These are phyloP conservation scores for Cerceris rybyensis DNA, from an alignment of 2,888 invertebrate genomes.

Conservation along the genomic window DNA sequence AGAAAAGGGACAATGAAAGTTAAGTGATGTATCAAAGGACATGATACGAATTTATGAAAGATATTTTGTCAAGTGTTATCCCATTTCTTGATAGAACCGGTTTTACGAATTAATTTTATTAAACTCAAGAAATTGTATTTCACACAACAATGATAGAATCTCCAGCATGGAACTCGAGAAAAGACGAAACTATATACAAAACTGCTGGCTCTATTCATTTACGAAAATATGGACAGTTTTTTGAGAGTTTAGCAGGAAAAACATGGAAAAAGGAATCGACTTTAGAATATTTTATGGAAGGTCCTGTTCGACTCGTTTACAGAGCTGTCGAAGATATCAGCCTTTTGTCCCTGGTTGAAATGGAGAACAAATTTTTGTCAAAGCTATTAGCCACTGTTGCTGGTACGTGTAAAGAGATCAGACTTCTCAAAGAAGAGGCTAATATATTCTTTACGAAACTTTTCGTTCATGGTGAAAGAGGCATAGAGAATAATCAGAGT, in stretches of 20 bases:
- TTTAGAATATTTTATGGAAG: conserved; percentile 74
- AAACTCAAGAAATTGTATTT: neutral
- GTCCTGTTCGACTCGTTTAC: conserved; percentile 78
- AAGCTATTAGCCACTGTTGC: conserved; percentile 91
- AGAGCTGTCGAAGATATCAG: conserved; percentile 86
- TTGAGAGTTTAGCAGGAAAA: conserved; percentile 81
- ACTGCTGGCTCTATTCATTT: conserved; percentile 84
- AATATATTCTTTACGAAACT: conserved; percentile 83
- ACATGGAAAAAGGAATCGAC: conserved; percentile 66
- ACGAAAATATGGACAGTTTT: conserved; percentile 83
- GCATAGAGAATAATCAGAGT: conserved; percentile 79
- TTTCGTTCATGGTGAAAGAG: conserved; percentile 78
- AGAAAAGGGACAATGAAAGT: neutral
- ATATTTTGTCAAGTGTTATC: neutral
- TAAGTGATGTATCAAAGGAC: neutral
- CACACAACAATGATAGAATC: conserved; percentile 75
- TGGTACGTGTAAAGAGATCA: conserved; percentile 90
- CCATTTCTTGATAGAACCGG: conserved; percentile 1
- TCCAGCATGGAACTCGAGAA: conserved; percentile 72
- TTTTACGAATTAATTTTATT: neutral
- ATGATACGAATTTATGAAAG: conserved; percentile 5
- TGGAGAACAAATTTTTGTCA: conserved; percentile 91
- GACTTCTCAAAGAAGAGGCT: conserved; percentile 87
- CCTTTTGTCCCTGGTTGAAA: conserved; percentile 88
- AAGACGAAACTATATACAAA: conserved; percentile 78